A percentile compares a stretch with the other conserved stretches of the same genome.
These are phyloP conservation scores for Enteromius fasciolatus DNA, from an alignment of 2,797 vertebrate genomes.

Conservation along the genomic window DNA sequence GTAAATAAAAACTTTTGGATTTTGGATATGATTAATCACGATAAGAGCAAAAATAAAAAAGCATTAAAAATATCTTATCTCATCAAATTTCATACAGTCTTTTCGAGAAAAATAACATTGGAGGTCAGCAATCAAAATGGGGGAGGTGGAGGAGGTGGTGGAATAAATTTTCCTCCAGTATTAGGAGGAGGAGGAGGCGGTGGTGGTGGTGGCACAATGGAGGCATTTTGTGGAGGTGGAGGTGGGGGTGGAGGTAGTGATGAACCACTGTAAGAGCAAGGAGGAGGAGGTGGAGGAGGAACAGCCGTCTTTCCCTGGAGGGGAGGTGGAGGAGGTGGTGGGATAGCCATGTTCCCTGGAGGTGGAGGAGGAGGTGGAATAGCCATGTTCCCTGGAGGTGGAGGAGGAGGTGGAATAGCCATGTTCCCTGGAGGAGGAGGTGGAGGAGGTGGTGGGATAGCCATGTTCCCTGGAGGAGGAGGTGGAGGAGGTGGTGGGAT, in stretches of 20 bases:
- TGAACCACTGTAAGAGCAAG: constrained; percentile 16
- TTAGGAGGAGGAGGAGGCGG: constrained; percentile 19
- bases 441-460: constrained; percentile 36
- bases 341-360: background rate
- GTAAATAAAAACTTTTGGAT: no score
- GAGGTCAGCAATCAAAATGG: constrained; percentile 39
- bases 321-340: constrained; percentile 39
- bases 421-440: constrained; percentile 13
- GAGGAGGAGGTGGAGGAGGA: constrained; percentile 4
- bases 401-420: constrained; percentile 39
- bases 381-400: constrained; percentile 47
- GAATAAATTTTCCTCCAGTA: constrained; percentile 37
- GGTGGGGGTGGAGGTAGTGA: constrained; percentile 44
- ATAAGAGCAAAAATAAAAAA: background rate
- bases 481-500: constrained; percentile 50
- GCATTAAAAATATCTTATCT: background rate
- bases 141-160: constrained; percentile 49
- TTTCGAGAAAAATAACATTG: background rate
- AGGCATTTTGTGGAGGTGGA: constrained; percentile 19
- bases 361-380: constrained; percentile 38
- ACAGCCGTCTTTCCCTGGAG: background rate
- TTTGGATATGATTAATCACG: no score
- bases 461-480: constrained; percentile 48
- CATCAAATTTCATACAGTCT: background rate
- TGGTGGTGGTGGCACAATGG: constrained; percentile 50